Conservation (phyloP, 2,113 vertebrate species). For the Zosterops japonicus region DNA sequence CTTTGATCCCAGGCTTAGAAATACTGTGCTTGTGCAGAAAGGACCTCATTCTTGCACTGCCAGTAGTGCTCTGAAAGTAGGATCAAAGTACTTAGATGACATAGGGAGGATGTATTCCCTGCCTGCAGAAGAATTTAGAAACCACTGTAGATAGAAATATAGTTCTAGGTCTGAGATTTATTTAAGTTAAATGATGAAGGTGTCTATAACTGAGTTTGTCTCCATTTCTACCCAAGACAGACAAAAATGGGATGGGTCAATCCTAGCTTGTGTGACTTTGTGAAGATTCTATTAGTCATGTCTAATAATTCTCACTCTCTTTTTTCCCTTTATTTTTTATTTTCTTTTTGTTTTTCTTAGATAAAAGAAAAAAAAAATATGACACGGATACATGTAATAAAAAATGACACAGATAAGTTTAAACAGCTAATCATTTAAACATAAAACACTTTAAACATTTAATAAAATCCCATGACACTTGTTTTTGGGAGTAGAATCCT, state of each 20-base stretch:
- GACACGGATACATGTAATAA: too few relatives aligned
- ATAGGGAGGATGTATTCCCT: not conserved
- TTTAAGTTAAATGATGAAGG: not conserved
- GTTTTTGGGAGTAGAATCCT: not conserved
- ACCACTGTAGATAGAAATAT: not conserved
- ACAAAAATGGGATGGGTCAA: not conserved
- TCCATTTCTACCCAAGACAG: not conserved
- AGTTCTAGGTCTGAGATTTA: not conserved
- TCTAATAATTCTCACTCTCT: not conserved
- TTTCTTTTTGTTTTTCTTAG: not conserved
- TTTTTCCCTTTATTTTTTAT: too few relatives aligned
- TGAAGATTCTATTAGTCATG: not conserved
- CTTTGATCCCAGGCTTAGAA: not conserved
- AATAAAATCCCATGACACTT: not conserved
- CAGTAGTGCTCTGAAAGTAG: not conserved
- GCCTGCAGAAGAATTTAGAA: not conserved
- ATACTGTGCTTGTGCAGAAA: not conserved
- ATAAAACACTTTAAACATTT: not conserved
- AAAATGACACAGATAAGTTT: not conserved
- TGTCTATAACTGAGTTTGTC: not conserved
- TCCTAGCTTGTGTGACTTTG: not conserved
- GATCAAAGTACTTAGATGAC: not conserved
- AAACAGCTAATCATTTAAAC: not conserved
- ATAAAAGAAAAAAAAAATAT: not conserved
- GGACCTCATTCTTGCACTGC: not conserved